Percentiles rank a stretch among this genome's conserved stretches.
phyloP scores from a whole-genome alignment of 2,113 vertebrate genomes.

The Sinocyclocheilus maitianheensis region DNA sequence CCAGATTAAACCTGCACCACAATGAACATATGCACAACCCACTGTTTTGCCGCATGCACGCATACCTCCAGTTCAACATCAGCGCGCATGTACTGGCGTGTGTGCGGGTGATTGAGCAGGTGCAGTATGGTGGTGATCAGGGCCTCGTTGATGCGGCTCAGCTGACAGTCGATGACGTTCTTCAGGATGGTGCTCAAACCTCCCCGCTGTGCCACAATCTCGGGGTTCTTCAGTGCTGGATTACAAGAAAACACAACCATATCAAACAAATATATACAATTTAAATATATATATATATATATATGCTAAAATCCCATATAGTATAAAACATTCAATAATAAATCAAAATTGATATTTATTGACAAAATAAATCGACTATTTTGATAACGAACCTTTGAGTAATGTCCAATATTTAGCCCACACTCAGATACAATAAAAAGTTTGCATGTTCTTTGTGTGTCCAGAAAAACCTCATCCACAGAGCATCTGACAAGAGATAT shows the following conservation, averaged over 20 bases:
- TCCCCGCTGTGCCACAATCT: constrained; percentile 84
- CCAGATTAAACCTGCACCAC: neutral
- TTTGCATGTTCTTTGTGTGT: neutral
- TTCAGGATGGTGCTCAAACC: constrained; percentile 88
- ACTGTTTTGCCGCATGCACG: neutral
- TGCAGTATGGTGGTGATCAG: constrained; percentile 88
- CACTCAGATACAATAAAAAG: neutral
- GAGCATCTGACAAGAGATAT: no score
- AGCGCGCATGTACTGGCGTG: constrained; percentile 82
- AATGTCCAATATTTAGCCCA: neutral
- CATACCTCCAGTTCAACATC: constrained; percentile 88
- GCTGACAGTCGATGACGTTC: constrained; percentile 87
- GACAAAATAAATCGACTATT: neutral
- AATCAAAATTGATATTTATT: neutral
- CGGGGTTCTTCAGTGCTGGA: constrained; percentile 86
- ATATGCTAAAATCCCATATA: neutral
- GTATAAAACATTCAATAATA: neutral
- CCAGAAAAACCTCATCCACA: no score
- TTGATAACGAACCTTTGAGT: no score
- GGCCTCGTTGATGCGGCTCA: constrained; percentile 89
- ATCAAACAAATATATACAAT: neutral
- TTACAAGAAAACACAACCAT: constrained; percentile 2
- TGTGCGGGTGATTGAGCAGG: constrained; percentile 90
- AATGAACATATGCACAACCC: neutral
- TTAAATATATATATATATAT: neutral